A percentile compares a stretch with the other conserved stretches of the same genome.
Evolutionary conservation across 1,140 invertebrate species (phyloP).

Genomic region (Zaprionus inermis): DNA sequence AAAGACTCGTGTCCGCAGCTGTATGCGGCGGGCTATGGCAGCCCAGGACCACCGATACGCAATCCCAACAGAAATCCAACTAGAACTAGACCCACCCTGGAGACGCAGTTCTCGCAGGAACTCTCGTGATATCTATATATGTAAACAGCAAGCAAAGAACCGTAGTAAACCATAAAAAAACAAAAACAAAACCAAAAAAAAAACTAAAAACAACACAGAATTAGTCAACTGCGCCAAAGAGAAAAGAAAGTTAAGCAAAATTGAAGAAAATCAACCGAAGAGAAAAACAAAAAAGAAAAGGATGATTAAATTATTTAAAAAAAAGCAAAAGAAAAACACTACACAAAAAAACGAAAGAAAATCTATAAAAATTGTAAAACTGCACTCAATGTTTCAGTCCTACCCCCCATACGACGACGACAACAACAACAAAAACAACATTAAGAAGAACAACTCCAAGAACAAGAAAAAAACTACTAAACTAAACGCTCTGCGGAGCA

Average conservation of each 20-base stretch:
- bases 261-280: slow-evolving; percentile 27
- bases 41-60: slow-evolving; percentile 82
- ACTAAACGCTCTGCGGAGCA: slow-evolving; percentile 61
- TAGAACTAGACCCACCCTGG: slow-evolving; percentile 84
- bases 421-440: slow-evolving; percentile 27
- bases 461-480: slow-evolving; percentile 35
- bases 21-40: slow-evolving; percentile 83
- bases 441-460: slow-evolving; percentile 40
- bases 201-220: slow-evolving; percentile 40
- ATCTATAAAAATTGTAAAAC: slow-evolving; percentile 73
- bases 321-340: slow-evolving; percentile 31
- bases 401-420: slow-evolving; percentile 28
- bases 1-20: slow-evolving; percentile 84
- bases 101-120: slow-evolving; percentile 84
- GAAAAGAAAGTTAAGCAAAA: slow-evolving; percentile 65
- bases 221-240: slow-evolving; percentile 78
- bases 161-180: slow-evolving; percentile 33
- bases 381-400: slow-evolving; percentile 79
- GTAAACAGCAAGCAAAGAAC: slow-evolving; percentile 73
- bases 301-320: slow-evolving; percentile 43
- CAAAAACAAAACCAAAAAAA: slow-evolving; percentile 16
- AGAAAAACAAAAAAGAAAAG: slow-evolving; percentile 38
- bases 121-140: slow-evolving; percentile 84
- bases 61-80: slow-evolving; percentile 80
- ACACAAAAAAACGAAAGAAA: slow-evolving; percentile 33